Percentiles rank a stretch among this genome's conserved stretches.
These are phyloP conservation scores for Laterallus jamaicensis DNA, from an alignment of 2,113 vertebrate species.

Conservation along the genomic window DNA sequence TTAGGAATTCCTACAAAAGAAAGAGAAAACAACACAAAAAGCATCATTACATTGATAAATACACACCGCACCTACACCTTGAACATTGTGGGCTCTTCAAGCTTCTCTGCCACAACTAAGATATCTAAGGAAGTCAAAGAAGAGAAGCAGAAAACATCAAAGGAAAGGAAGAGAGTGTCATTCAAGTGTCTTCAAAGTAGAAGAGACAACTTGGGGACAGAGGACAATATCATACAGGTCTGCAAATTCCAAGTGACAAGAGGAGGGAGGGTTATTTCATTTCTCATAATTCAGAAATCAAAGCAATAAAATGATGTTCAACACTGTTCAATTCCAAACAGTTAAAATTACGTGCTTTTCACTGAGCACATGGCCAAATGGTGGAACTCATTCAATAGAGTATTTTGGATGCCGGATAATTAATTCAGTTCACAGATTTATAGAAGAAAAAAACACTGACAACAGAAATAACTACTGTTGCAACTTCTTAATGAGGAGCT, in stretches of 20 bases:
- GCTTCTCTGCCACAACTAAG: background rate
- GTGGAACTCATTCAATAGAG: background rate
- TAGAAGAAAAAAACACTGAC: background rate
- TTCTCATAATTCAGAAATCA: background rate
- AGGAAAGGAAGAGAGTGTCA: background rate
- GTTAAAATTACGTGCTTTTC: background rate
- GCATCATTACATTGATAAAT: background rate
- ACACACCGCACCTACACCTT: background rate
- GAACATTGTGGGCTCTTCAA: background rate
- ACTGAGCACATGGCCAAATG: rapidly evolving
- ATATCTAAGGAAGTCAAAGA: background rate
- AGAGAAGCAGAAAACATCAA: background rate
- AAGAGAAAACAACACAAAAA: background rate
- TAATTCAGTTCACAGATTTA: background rate
- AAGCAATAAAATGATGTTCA: background rate
- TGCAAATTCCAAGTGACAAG: background rate
- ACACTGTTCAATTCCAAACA: background rate
- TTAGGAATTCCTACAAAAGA: background rate
- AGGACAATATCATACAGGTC: background rate
- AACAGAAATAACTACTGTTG: background rate
- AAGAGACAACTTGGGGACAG: background rate
- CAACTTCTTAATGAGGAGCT: background rate
- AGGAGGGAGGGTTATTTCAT: background rate
- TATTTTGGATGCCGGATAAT: background rate
- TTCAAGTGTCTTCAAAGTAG: background rate